Conservation (phyloP, 2,113 vertebrate genomes). For the Daboia siamensis region DNA sequence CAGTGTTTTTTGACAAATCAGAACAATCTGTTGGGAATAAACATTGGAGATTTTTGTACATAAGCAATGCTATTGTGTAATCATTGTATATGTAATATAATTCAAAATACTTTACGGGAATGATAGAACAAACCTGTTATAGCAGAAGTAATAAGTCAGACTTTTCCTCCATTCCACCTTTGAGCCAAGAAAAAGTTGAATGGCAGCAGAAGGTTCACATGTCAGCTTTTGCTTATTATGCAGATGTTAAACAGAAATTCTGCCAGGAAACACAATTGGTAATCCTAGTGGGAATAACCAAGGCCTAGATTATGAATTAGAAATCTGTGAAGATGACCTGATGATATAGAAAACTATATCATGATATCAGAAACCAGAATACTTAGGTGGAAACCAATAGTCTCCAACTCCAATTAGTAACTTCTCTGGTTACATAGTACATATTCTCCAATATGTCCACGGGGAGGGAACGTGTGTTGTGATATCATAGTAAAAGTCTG, state of each 20-base stretch:
- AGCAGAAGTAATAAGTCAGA: neutral
- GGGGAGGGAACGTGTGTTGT: neutral
- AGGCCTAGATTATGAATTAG: neutral
- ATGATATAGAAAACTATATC: neutral
- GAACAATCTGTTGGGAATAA: neutral
- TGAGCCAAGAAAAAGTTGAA: neutral
- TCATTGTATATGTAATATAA: neutral
- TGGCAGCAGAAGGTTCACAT: neutral
- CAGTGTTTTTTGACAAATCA: neutral
- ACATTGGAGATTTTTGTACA: neutral
- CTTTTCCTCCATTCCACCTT: neutral
- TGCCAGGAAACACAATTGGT: neutral
- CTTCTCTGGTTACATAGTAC: neutral
- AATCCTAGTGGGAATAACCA: neutral
- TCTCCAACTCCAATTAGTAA: neutral
- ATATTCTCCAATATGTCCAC: neutral
- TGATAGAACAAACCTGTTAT: neutral
- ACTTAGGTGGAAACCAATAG: neutral
- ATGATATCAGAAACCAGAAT: neutral
- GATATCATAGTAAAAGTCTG: neutral
- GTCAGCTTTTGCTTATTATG: neutral
- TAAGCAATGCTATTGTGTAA: neutral
- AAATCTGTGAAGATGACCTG: neutral
- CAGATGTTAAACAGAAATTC: neutral
- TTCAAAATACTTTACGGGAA: neutral